phyloP scores from a whole-genome alignment of 2,113 vertebrate species.

The Myotis lucifugus region DNA sequence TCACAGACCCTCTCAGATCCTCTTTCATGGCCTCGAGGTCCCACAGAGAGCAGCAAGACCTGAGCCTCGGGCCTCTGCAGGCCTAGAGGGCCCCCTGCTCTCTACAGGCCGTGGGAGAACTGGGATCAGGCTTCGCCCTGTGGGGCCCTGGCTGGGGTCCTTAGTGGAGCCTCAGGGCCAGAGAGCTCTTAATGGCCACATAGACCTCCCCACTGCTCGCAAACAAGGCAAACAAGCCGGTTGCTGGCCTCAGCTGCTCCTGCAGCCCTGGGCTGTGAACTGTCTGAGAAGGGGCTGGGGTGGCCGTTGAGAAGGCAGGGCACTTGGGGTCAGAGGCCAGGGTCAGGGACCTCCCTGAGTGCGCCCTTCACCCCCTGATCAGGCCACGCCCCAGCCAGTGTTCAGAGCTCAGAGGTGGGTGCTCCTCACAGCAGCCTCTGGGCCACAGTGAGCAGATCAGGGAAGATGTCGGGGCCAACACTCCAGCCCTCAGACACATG shows the following conservation, averaged over 20 bases:
- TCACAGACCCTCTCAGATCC: neutral
- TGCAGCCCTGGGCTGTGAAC: fast-evolving
- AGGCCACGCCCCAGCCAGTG: neutral
- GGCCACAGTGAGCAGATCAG: neutral
- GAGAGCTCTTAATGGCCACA: neutral
- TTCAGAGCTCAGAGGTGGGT: neutral
- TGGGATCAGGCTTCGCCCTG: too few species aligned
- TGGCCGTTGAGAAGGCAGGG: neutral
- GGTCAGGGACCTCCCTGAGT: neutral
- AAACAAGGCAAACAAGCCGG: neutral
- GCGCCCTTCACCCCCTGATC: neutral
- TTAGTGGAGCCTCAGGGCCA: neutral
- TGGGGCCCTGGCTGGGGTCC: neutral
- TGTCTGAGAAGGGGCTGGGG: neutral
- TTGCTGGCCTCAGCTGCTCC: neutral
- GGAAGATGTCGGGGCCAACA: fast-evolving
- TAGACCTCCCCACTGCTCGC: fast-evolving
- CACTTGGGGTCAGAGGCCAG: neutral
- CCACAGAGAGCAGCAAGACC: neutral
- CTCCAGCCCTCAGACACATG: neutral
- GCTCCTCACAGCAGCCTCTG: neutral
- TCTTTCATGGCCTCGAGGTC: neutral
- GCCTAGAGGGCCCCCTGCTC: neutral
- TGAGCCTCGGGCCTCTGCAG: fast-evolving
- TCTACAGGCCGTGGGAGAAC: neutral